Percentiles rank a stretch among this genome's conserved stretches.
Evolutionary conservation across 2,888 invertebrate species (phyloP).

Genomic region (Panzeria rudis): DNA sequence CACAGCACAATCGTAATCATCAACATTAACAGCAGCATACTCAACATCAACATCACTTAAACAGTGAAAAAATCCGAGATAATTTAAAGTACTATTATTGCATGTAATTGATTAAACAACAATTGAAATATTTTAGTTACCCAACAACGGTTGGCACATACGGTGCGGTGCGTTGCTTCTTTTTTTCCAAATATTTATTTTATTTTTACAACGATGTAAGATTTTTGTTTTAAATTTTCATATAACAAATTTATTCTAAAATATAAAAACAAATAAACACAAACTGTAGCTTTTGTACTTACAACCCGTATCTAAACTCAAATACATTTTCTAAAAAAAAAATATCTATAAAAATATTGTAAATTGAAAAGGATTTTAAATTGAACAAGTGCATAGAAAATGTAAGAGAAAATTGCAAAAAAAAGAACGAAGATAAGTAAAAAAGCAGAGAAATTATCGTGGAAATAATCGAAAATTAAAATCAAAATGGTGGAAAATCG

Average conservation of each 20-base stretch:
- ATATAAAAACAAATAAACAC: neutral
- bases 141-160: constrained; percentile 52
- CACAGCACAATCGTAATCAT: constrained; percentile 36
- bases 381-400: constrained; percentile 41
- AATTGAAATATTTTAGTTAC: constrained; percentile 64
- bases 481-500: constrained; percentile 73
- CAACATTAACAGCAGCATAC: constrained; percentile 33
- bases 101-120: constrained; percentile 59
- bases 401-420: constrained; percentile 34
- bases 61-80: constrained; percentile 20
- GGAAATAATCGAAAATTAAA: constrained; percentile 69
- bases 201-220: neutral
- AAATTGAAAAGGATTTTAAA: constrained; percentile 32
- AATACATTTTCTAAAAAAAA: neutral
- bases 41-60: constrained; percentile 5
- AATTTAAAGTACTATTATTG: constrained; percentile 53
- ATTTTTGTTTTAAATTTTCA: constrained; percentile 22
- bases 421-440: neutral
- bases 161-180: constrained; percentile 47
- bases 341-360: neutral
- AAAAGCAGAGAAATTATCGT: constrained; percentile 29
- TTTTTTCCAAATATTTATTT: neutral
- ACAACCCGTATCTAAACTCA: constrained; percentile 27
- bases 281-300: constrained; percentile 52
- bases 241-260: constrained; percentile 15